Percentiles rank a stretch among this genome's conserved stretches.
These are phyloP conservation scores for Ranitomeya variabilis DNA, from an alignment of 2,113 vertebrate species.

Conservation along the genomic window DNA sequence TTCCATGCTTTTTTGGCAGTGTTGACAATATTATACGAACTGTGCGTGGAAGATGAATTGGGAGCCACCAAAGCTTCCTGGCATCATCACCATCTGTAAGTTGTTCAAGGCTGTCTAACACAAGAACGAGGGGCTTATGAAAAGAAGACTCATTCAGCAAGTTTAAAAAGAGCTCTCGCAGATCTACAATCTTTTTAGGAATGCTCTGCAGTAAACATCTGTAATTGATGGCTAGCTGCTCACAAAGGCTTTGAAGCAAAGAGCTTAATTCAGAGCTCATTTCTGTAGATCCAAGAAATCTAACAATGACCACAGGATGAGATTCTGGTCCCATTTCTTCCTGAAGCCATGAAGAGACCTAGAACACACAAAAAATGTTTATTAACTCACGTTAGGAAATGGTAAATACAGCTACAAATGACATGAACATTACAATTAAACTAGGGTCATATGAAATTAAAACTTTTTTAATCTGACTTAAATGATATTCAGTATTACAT, in stretches of 20 bases:
- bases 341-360: slow-evolving; percentile 94
- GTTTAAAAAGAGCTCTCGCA: slow-evolving; percentile 91
- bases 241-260: slow-evolving; percentile 94
- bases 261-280: slow-evolving; percentile 86
- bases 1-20: slow-evolving; percentile 94
- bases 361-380: slow-evolving; percentile 66
- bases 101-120: slow-evolving; percentile 93
- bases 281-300: slow-evolving; percentile 91
- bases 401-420: not conserved
- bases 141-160: slow-evolving; percentile 91
- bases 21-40: slow-evolving; percentile 93
- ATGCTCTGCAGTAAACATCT: slow-evolving; percentile 91
- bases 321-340: slow-evolving; percentile 93
- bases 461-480: too few species aligned
- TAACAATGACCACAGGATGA: slow-evolving; percentile 90
- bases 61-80: slow-evolving; percentile 97
- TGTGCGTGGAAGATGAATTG: slow-evolving; percentile 88
- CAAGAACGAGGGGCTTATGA: slow-evolving; percentile 89
- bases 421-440: not conserved
- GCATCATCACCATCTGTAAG: slow-evolving; percentile 90
- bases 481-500: too few species aligned
- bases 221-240: slow-evolving; percentile 94
- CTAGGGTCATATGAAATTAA: not conserved
- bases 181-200: slow-evolving; percentile 95
- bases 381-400: not conserved